Percentiles rank a stretch among this genome's conserved stretches.
Evolutionary conservation across 2,888 invertebrate genomes (phyloP).

Genomic region (Dicycla oo): DNA sequence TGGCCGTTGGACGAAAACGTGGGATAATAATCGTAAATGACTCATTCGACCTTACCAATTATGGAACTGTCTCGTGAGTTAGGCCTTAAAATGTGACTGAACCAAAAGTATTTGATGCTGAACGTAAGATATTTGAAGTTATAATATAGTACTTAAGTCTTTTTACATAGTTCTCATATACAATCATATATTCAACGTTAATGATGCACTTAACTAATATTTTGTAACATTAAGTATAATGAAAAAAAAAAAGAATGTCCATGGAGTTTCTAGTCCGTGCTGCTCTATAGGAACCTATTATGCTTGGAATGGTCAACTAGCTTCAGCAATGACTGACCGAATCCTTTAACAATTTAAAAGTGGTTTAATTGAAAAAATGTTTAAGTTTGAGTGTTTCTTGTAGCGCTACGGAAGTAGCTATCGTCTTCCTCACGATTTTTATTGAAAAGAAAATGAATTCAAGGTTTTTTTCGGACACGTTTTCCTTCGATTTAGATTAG

Average conservation of each 20-base stretch:
- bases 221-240: no score
- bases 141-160: not conserved
- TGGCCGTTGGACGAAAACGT: conserved; percentile 52
- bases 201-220: not conserved
- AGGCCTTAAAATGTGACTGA: conserved; percentile 13
- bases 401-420: no score
- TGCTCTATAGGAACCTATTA: not conserved
- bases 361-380: not conserved
- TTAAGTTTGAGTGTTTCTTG: not conserved
- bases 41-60: conserved; percentile 67
- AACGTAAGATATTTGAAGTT: not conserved
- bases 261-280: not conserved
- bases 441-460: conserved; percentile 4
- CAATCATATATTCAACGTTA: not conserved
- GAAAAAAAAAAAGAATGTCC: no score
- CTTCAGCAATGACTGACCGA: not conserved
- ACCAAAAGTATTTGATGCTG: not conserved
- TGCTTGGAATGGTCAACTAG: not conserved
- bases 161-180: not conserved
- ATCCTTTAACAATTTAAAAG: not conserved
- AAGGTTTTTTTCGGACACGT: not conserved
- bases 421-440: not conserved
- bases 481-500: conserved; percentile 26
- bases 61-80: conserved; percentile 52
- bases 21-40: conserved; percentile 58